Evolutionary conservation across 2,113 vertebrate species (phyloP).

Genomic region (Saguinus midas): DNA sequence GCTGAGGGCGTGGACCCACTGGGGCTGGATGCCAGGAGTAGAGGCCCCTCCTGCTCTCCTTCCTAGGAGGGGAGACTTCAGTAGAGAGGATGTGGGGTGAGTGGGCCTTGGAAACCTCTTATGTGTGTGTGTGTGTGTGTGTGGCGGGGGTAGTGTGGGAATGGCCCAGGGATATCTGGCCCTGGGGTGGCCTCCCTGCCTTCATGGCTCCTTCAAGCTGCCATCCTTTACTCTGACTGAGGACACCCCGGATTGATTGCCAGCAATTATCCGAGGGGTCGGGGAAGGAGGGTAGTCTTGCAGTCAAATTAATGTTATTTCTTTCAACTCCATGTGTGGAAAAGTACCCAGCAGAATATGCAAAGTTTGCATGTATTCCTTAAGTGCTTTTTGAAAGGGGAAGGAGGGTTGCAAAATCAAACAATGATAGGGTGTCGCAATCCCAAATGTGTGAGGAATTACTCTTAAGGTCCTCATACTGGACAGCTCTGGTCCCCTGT

Average conservation of each 20-base stretch:
- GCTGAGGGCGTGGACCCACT: constrained; percentile 45
- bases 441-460: not conserved
- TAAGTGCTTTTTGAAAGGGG: not conserved
- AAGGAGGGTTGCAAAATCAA: constrained; percentile 24
- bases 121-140: not conserved
- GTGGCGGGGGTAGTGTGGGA: not conserved
- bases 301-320: not conserved
- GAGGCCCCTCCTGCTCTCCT: not conserved
- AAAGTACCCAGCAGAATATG: not conserved
- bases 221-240: not conserved
- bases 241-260: not conserved
- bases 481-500: not conserved
- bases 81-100: not conserved
- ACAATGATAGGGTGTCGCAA: not conserved
- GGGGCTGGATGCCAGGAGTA: not conserved
- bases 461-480: not conserved
- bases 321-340: not conserved
- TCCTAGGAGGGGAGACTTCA: not conserved
- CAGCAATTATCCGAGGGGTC: fast-evolving
- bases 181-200: not conserved
- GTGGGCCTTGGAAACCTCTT: constrained; percentile 5
- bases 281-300: not conserved
- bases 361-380: not conserved
- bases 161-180: not conserved
- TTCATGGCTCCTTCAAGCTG: not conserved